Conservation (phyloP, 2,113 vertebrate species). For the Halcyon senegalensis region DNA sequence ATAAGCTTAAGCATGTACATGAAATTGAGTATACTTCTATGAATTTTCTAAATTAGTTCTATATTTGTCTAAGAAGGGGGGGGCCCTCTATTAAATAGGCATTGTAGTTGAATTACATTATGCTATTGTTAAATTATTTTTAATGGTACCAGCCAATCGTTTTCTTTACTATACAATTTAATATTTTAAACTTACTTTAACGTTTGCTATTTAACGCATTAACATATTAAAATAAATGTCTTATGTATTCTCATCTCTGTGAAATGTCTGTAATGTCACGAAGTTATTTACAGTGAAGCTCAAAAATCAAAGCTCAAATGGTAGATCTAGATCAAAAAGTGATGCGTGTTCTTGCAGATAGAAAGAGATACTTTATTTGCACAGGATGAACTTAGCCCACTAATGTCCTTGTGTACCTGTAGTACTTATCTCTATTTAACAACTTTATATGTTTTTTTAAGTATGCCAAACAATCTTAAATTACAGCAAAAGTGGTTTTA, state of each 20-base stretch:
- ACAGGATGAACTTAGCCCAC: background rate
- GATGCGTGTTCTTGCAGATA: fast-evolving
- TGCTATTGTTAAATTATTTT: background rate
- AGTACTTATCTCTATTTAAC: background rate
- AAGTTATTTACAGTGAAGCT: background rate
- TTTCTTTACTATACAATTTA: background rate
- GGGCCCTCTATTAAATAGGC: background rate
- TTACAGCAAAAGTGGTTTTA: background rate
- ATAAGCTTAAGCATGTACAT: background rate
- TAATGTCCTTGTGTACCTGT: background rate
- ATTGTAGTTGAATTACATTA: background rate
- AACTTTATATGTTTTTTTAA: background rate
- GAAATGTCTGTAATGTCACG: background rate
- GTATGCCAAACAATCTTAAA: background rate
- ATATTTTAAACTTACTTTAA: background rate
- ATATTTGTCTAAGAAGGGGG: background rate
- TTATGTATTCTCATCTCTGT: background rate
- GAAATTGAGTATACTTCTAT: background rate
- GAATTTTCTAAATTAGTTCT: background rate
- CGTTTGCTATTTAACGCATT: background rate
- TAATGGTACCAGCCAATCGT: fast-evolving
- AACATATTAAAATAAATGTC: background rate
- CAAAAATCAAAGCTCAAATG: background rate
- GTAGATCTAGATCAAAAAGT: background rate
- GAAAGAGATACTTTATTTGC: background rate